Evolutionary conservation across 35 echinoderm and acorn worm species (phyloP).

Genomic region (Hemicentrotus pulcherrimus): DNA sequence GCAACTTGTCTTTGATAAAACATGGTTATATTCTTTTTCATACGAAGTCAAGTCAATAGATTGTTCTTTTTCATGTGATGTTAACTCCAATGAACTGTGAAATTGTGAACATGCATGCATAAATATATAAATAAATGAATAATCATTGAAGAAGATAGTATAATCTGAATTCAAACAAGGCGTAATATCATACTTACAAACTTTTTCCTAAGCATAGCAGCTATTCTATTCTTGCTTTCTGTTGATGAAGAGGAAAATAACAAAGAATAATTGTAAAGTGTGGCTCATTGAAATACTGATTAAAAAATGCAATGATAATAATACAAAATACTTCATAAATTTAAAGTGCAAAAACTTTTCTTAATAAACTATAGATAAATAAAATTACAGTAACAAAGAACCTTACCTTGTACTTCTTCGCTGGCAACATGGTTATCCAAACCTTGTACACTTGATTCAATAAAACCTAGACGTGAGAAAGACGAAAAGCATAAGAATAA

Average conservation of each 20-base stretch:
- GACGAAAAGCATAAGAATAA: no score
- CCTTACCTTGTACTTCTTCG: slow-evolving; percentile 54
- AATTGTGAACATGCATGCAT: no score
- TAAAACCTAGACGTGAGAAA: slow-evolving; percentile 46
- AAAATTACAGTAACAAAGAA: background rate
- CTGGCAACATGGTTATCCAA: slow-evolving; percentile 41
- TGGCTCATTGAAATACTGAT: background rate
- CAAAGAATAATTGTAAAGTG: background rate
- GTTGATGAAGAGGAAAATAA: slow-evolving; percentile 3
- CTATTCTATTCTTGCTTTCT: slow-evolving; percentile 65
- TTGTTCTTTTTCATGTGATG: no score
- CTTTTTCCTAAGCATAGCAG: slow-evolving; percentile 64
- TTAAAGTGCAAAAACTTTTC: no score
- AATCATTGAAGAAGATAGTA: no score
- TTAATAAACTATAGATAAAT: background rate
- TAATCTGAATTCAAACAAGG: background rate
- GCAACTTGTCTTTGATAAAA: no score
- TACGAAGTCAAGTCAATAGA: no score
- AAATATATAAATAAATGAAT: no score
- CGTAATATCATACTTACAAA: slow-evolving; percentile 59
- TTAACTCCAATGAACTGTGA: no score
- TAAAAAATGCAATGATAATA: background rate
- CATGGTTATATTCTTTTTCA: no score
- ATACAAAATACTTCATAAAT: background rate
- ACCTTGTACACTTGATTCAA: slow-evolving; percentile 58